These are phyloP conservation scores for Nemopilema nomurai DNA, from an alignment of 30 jellyfish, hydroid and myxozoan species.

Conservation along the genomic window DNA sequence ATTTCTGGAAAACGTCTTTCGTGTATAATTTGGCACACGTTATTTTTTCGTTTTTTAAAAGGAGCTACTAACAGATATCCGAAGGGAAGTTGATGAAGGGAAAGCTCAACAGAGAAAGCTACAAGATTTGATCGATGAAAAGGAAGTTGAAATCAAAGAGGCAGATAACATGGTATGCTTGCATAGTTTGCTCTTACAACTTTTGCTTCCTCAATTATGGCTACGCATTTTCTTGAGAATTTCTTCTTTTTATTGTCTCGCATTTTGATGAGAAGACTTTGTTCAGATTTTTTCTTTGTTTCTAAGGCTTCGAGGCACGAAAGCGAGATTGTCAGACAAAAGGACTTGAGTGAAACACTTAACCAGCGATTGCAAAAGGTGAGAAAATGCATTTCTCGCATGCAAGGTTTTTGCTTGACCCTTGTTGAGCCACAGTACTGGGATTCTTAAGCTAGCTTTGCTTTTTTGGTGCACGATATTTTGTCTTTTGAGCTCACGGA, in stretches of 20 bases:
- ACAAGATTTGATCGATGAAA: constrained; percentile 48
- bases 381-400: no score
- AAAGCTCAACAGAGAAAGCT: constrained; percentile 37
- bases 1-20: background rate
- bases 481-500: no score
- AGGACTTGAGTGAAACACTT: constrained; percentile 21
- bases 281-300: no score
- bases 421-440: no score
- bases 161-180: constrained; percentile 49
- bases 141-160: constrained; percentile 51
- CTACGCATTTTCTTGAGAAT: no score
- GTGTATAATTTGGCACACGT: background rate
- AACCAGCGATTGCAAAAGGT: constrained; percentile 48
- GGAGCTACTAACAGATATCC: constrained; percentile 11
- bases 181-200: background rate
- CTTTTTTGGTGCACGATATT: no score
- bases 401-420: no score
- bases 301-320: constrained; percentile 45
- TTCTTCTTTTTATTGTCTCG: no score
- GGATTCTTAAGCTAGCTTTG: no score
- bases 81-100: constrained; percentile 49
- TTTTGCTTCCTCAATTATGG: no score
- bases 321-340: constrained; percentile 52
- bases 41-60: background rate
- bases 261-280: no score